Evolutionary conservation across 2,797 vertebrate species (phyloP), one percentile per base, ranked within the genome.

Genomic region (Falco peregrinus): DNA sequence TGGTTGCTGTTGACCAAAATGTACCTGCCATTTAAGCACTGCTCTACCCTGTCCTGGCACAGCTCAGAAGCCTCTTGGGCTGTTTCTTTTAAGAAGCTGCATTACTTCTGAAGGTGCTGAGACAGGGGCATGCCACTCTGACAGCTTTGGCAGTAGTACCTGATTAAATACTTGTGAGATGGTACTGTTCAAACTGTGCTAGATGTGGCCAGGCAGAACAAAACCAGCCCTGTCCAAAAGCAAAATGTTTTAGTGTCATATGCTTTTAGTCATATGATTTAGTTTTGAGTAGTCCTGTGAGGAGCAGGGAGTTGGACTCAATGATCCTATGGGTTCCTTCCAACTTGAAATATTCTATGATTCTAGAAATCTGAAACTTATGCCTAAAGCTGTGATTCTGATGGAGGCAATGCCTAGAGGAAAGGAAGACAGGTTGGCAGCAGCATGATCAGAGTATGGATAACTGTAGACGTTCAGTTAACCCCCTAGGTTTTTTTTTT

Each of bases 21-120:
- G 13, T 53, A 25, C 43, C 57, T 76, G 41, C 90, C 69, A 53
- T 64, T 90, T 39, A 75, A 74, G 7, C 17, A 33, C 18, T 41
- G 22, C 29, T 61, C 29, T 43, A 21, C 39, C 13, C 29, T 0
- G 1, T 41, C 16, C 65, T 2, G 2, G 26, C 28, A 45, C 33
- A 89, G 13, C 60, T 87, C 51, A 45, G 59, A 69, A 67, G 37
- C n/a, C 16, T 75, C 50, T 71, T 53, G 41, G 29, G 45, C 50
- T 67, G 11, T 5, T 57, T 26, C 26, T 86, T 90, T 63, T 43
- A 56, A 84, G 80, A 76, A 89, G 33, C 21, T 48, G 50, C 28
- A 6, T n/a, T 57, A 47, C 21, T 56, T 93, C 56, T 82, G 74
- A 73, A 90, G 45, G 25, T 15, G 3, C 22, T 71, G 57, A 43